These are phyloP conservation scores for Sebastes hubbsi DNA, from an alignment of 2,797 vertebrate genomes.

Conservation along the genomic window DNA sequence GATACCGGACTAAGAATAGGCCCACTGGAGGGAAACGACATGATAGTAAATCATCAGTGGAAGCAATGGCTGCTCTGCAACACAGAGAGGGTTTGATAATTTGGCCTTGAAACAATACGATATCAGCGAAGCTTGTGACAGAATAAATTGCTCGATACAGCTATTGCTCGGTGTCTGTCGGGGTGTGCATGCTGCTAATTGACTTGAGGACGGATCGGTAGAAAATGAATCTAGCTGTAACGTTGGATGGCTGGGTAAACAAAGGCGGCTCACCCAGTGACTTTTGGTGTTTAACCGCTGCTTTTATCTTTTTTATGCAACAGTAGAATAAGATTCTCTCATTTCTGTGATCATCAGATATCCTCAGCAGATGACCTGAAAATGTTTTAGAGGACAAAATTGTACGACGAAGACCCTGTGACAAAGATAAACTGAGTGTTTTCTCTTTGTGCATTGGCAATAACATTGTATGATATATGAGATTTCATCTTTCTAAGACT, in stretches of 20 bases:
- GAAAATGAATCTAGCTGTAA: conserved; percentile 23
- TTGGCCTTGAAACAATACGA: conserved; percentile 32
- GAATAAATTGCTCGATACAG: conserved; percentile 36
- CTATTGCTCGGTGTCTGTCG: conserved; percentile 32
- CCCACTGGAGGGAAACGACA: conserved; percentile 42
- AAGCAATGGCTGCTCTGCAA: conserved; percentile 20
- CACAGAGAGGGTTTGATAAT: conserved; percentile 28
- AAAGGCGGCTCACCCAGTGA: neutral
- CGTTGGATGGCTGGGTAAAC: conserved; percentile 7
- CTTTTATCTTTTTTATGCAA: neutral
- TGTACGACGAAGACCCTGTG: neutral
- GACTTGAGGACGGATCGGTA: conserved; percentile 16
- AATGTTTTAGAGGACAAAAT: no score
- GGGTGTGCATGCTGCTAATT: conserved; percentile 40
- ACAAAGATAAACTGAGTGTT: neutral
- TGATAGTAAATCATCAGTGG: conserved; percentile 56
- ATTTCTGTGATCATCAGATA: neutral
- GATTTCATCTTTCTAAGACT: neutral
- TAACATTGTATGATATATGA: neutral
- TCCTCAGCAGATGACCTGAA: no score
- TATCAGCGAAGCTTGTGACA: conserved; percentile 33
- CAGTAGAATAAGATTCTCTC: neutral
- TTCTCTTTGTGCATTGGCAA: neutral
- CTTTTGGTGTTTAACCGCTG: neutral
- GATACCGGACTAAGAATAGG: conserved; percentile 70